phyloP scores from a whole-genome alignment of 2,797 vertebrate species.

The Trichosurus vulpecula region DNA sequence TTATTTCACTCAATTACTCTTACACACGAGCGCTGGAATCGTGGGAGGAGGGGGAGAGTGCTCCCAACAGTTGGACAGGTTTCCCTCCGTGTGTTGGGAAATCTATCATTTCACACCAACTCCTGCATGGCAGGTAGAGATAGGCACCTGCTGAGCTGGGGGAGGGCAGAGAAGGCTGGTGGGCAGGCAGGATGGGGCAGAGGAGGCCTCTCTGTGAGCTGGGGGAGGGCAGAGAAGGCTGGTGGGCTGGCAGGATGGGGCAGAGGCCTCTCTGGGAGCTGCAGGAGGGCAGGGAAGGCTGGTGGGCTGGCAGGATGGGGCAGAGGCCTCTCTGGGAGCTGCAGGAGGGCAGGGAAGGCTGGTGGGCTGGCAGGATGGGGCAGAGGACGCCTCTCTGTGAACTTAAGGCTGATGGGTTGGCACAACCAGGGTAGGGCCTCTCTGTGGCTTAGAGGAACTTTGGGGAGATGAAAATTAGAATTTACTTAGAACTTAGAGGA shows the following conservation, averaged over 20 bases:
- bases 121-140: conserved; percentile 68
- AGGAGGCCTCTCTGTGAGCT: background rate
- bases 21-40: conserved; percentile 57
- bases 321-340: too few relatives aligned
- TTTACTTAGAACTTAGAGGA: background rate
- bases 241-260: too few relatives aligned
- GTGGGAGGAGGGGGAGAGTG: conserved; percentile 57
- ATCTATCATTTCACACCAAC: conserved; percentile 75
- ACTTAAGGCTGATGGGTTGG: too few relatives aligned
- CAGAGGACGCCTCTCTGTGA: background rate
- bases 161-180: background rate
- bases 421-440: too few relatives aligned
- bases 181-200: background rate
- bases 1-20: conserved; percentile 80
- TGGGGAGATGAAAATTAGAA: background rate
- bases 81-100: conserved; percentile 75
- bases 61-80: conserved; percentile 79
- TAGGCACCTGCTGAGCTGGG: conserved; percentile 2
- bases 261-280: background rate
- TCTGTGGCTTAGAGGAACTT: background rate
- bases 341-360: too few relatives aligned
- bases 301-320: too few relatives aligned
- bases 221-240: background rate
- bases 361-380: too few relatives aligned
- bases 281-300: too few relatives aligned